Conservation (phyloP, 2,113 vertebrate species). For the Blennius ocellaris region DNA sequence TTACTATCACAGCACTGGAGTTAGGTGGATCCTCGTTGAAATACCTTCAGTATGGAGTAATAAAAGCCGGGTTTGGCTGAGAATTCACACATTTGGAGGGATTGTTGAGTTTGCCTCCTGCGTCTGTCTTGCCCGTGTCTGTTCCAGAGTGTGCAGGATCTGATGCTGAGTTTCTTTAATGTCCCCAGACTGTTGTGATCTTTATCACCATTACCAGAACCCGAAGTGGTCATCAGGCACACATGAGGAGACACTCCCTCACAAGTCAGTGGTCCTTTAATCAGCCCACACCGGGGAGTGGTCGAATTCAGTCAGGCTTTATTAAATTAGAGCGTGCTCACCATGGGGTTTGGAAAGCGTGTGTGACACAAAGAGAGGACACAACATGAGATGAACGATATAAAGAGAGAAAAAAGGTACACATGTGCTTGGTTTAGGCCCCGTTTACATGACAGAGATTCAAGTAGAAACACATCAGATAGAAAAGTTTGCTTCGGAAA, state of each 20-base stretch:
- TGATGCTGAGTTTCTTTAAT: not conserved
- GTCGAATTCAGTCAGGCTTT: slow-evolving; percentile 46
- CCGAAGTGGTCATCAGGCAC: slow-evolving; percentile 17
- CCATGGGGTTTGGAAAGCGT: slow-evolving; percentile 8
- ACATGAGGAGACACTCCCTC: slow-evolving; percentile 26
- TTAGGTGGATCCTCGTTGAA: slow-evolving; percentile 8
- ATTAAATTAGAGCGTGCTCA: slow-evolving; percentile 38
- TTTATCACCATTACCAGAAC: slow-evolving; percentile 28
- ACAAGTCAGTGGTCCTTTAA: slow-evolving; percentile 40
- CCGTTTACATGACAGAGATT: no score
- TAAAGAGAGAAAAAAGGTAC: not conserved
- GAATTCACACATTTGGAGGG: not conserved
- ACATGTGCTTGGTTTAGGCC: no score
- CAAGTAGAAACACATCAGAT: no score
- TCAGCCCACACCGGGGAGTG: slow-evolving; percentile 37
- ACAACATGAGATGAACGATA: not conserved
- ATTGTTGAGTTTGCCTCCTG: not conserved
- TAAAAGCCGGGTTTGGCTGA: not conserved
- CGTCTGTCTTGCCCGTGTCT: no score
- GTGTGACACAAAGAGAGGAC: slow-evolving; percentile 1
- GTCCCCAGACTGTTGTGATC: slow-evolving; percentile 22
- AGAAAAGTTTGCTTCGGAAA: no score
- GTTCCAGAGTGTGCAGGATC: not conserved
- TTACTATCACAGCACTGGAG: slow-evolving; percentile 22
- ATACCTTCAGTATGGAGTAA: slow-evolving; percentile 1